Evolutionary conservation across 2,888 invertebrate species (phyloP), one percentile per base, ranked within the genome.

Genomic region (Coleophora flavipennella): DNA sequence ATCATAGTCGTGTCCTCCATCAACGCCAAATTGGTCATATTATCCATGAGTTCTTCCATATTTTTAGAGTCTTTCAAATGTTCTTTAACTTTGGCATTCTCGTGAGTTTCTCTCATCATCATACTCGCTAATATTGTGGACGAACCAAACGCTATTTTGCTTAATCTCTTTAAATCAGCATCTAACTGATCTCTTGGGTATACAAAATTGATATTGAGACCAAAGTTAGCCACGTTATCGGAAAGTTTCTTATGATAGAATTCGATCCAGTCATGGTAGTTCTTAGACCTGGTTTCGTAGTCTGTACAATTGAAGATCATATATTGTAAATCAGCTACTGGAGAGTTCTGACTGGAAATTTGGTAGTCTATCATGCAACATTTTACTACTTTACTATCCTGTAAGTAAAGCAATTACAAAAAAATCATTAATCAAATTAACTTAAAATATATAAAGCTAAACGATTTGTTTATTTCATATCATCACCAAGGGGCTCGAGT

Each of bases 121-220:
- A 57, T 20, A 13, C 41, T 49, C 3, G 44, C 31, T 6, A 54
- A n/a, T 29, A 61, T 25, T 0, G 60, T 6, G 2, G 51, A 29
- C 1, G 37, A 25, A 1, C 40, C 52, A 1, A 66, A 48, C 25
- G 43, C 40, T 0, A 48, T 1, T 41, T 55, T 59, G 0, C 54
- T 51, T 41, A 55, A 59, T 33, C 48, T 53, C 13, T 51, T 57
- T 9, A 65, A 31, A 36, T 67, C 65, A 14, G 44, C 46, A 34
- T 65, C 57, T 10, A 66, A 41, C 35, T 56, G 52, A 3, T 60
- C 61, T 40, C 46, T 61, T 0, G 67, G 55, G 38, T 57, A 66
- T 1, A 55, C 31, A 1, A 35, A 27, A 26, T 46, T 55, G 0
- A 50, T 55, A 42, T 62, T 57, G 0, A 66, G 46, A 3, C 53